Evolutionary conservation across 2,797 vertebrate species (phyloP).

Genomic region (Microctenopoma stevenorrisi): DNA sequence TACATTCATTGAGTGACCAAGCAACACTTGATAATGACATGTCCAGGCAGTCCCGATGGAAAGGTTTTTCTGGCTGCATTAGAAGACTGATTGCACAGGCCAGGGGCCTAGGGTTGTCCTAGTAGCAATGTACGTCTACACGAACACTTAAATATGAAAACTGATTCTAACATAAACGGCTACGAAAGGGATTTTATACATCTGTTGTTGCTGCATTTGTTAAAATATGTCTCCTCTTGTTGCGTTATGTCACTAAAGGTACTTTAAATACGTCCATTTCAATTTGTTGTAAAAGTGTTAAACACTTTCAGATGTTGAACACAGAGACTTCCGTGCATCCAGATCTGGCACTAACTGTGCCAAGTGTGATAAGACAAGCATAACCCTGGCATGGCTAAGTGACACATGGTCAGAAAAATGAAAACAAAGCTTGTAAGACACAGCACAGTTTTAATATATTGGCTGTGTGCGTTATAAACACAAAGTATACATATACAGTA

Average conservation of each 20-base stretch:
- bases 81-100: conserved; percentile 35
- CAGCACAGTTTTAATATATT: neutral
- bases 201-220: conserved; percentile 4
- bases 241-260: neutral
- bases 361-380: neutral
- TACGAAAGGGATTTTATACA: neutral
- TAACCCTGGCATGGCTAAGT: neutral
- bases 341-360: neutral
- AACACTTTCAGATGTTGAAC: neutral
- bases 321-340: neutral
- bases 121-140: neutral
- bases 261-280: neutral
- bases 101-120: conserved; percentile 19
- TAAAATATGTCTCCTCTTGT: neutral
- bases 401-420: neutral
- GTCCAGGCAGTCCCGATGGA: conserved; percentile 56
- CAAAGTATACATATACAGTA: neutral
- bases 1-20: conserved; percentile 47
- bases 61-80: conserved; percentile 44
- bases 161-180: neutral
- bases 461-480: neutral
- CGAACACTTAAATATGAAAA: conserved; percentile 5
- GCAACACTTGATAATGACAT: conserved; percentile 60
- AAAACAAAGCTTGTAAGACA: neutral
- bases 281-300: neutral